Evolutionary conservation across 2,888 invertebrate genomes (phyloP).

Genomic region (Ophion ventricosus): DNA sequence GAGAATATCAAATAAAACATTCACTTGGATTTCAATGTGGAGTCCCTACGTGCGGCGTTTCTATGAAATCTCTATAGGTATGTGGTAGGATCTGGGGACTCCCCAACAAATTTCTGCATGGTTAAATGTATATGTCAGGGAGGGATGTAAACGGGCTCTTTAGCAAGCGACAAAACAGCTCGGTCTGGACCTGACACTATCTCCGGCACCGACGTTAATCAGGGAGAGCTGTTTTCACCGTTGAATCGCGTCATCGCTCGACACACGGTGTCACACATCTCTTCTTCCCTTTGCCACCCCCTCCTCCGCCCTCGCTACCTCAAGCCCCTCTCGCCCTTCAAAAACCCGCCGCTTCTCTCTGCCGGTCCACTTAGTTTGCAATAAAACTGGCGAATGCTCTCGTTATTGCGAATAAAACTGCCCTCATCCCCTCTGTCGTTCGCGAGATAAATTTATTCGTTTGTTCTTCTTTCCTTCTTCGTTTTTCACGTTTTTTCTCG

Average conservation of each 20-base stretch:
- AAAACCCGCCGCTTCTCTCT: background rate
- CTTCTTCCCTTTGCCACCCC: background rate
- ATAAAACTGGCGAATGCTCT: conserved; percentile 68
- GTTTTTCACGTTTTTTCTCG: background rate
- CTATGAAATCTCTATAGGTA: too few species aligned
- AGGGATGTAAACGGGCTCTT: conserved; percentile 55
- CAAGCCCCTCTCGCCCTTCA: conserved; percentile 57
- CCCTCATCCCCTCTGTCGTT: conserved; percentile 21
- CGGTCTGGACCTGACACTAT: conserved; percentile 77
- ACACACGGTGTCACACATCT: conserved; percentile 18
- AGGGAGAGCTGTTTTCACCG: conserved; percentile 49
- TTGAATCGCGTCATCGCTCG: conserved; percentile 48
- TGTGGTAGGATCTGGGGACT: too few species aligned
- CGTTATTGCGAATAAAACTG: conserved; percentile 53
- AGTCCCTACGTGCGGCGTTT: too few species aligned
- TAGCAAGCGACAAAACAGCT: conserved; percentile 41
- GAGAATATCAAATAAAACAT: too few species aligned
- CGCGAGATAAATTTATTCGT: conserved; percentile 24
- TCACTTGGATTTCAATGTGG: too few species aligned
- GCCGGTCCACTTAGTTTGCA: conserved; percentile 5
- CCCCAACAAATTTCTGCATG: too few species aligned
- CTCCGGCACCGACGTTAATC: conserved; percentile 64
- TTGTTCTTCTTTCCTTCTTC: background rate
- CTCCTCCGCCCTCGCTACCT: conserved; percentile 58
- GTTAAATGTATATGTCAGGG: conserved; percentile 43